Evolutionary conservation across 2,888 invertebrate genomes (phyloP).

Genomic region (Nymphalis urticae): DNA sequence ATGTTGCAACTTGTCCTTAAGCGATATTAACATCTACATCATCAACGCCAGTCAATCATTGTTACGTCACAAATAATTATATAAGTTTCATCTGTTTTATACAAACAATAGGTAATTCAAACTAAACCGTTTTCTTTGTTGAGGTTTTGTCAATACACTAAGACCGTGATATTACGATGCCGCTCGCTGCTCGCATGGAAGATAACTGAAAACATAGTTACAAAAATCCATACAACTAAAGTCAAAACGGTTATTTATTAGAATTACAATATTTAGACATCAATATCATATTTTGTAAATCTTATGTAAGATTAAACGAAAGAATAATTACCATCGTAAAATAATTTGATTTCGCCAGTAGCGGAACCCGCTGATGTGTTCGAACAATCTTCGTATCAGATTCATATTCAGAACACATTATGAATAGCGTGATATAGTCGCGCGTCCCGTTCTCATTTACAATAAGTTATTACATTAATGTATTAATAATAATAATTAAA

Average conservation of each 20-base stretch:
- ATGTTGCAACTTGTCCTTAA: slow-evolving; percentile 14
- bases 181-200: background rate
- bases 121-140: background rate
- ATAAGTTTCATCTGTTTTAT: background rate
- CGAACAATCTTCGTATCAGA: background rate
- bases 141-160: background rate
- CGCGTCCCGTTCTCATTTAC: too few species aligned
- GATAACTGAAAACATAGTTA: slow-evolving; percentile 21
- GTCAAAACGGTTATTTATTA: slow-evolving; percentile 10
- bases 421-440: too few species aligned
- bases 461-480: background rate
- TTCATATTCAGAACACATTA: too few species aligned
- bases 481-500: background rate
- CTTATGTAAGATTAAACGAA: slow-evolving; percentile 21
- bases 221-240: slow-evolving; percentile 24
- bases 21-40: background rate
- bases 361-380: background rate
- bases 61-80: background rate
- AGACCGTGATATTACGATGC: background rate
- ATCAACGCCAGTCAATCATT: background rate
- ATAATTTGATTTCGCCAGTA: background rate
- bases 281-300: slow-evolving; percentile 24
- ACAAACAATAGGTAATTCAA: background rate
- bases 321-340: slow-evolving; percentile 22
- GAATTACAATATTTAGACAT: slow-evolving; percentile 14